Conservation (phyloP, 2,888 invertebrate genomes). For the Atrina japonica region DNA sequence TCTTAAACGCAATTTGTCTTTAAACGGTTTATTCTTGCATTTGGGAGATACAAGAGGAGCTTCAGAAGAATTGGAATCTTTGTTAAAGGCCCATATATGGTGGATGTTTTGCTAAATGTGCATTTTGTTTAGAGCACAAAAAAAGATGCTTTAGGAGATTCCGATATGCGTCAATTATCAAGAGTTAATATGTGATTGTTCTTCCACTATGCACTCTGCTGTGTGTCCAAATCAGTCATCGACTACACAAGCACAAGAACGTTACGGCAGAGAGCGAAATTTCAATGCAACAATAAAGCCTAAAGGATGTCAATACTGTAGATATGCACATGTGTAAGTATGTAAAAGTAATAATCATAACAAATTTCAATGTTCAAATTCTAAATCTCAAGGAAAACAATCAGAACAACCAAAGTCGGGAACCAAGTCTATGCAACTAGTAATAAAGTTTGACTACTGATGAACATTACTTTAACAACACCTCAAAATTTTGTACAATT, state of each 20-base stretch:
- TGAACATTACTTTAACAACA: too few species aligned
- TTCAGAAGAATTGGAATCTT: constrained; percentile 27
- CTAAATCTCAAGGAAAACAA: too few species aligned
- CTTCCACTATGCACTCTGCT: constrained; percentile 1
- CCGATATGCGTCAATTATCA: constrained; percentile 8
- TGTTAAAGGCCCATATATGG: constrained; percentile 25
- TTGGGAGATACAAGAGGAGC: constrained; percentile 33
- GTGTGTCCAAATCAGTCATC: constrained; percentile 32
- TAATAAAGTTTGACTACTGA: too few species aligned
- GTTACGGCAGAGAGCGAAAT: background rate
- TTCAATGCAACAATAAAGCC: constrained; percentile 28
- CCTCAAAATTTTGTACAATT: constrained; percentile 1
- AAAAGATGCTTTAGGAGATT: constrained; percentile 31
- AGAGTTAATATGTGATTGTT: constrained; percentile 22
- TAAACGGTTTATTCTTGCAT: constrained; percentile 21
- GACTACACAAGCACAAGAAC: background rate
- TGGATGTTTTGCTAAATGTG: constrained; percentile 24
- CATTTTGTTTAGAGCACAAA: constrained; percentile 14
- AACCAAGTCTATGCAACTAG: too few species aligned
- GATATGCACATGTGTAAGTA: background rate
- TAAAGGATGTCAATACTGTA: constrained; percentile 1
- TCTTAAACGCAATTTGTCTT: too few species aligned
- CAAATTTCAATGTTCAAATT: too few species aligned
- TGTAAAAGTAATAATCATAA: too few species aligned
- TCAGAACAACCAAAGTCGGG: too few species aligned